These are phyloP conservation scores for Corydoras maculifer DNA, from an alignment of 2,113 vertebrate species.

Conservation along the genomic window DNA sequence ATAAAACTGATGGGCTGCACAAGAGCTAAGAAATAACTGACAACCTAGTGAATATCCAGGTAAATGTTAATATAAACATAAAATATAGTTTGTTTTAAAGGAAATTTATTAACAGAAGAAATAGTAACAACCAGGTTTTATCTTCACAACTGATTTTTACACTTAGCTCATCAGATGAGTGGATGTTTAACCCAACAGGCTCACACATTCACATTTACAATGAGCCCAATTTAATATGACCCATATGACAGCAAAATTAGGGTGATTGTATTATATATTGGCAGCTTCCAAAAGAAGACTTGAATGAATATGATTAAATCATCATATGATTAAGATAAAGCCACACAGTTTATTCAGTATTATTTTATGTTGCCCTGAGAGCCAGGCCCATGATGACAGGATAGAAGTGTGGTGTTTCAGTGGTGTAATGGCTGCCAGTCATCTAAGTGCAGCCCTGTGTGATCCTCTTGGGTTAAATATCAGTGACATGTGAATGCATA, in stretches of 20 bases:
- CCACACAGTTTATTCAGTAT: neutral
- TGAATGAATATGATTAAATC: neutral
- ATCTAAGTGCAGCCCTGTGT: neutral
- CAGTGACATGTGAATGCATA: neutral
- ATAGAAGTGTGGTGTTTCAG: neutral
- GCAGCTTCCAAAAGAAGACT: conserved; percentile 31
- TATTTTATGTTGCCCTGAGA: conserved; percentile 1
- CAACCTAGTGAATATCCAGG: neutral
- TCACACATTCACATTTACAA: conserved; percentile 2
- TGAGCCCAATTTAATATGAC: no score
- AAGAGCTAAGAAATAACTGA: conserved; percentile 2
- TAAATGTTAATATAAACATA: neutral
- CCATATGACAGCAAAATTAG: neutral
- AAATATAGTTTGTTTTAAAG: no score
- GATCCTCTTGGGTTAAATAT: conserved; percentile 38
- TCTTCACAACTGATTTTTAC: neutral
- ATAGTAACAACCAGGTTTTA: neutral
- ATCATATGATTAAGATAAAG: conserved; percentile 2
- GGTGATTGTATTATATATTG: conserved; percentile 6
- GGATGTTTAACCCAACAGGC: conserved; percentile 40
- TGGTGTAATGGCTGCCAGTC: neutral
- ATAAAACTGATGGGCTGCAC: conserved; percentile 6
- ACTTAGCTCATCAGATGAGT: conserved; percentile 12
- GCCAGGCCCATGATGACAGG: neutral
- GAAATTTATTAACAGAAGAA: neutral